Evolutionary conservation across 2,888 invertebrate genomes (phyloP).

Genomic region (Volucella bombylans): DNA sequence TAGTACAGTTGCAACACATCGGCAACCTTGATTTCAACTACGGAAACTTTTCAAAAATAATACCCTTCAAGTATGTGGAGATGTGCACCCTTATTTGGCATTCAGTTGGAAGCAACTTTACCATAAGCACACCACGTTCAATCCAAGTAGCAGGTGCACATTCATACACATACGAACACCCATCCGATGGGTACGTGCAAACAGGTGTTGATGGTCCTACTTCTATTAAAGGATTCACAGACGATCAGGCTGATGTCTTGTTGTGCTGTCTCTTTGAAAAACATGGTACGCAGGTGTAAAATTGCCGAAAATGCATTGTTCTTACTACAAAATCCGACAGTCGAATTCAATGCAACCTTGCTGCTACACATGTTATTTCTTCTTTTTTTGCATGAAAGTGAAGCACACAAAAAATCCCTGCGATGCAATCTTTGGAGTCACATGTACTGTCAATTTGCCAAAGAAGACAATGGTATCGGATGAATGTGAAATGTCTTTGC

Average conservation of each 20-base stretch:
- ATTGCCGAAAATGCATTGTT: conserved; percentile 23
- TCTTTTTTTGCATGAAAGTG: neutral
- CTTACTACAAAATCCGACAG: conserved; percentile 17
- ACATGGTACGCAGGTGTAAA: conserved; percentile 23
- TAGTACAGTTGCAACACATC: too few relatives aligned
- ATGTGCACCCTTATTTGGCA: conserved; percentile 42
- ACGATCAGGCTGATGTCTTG: conserved; percentile 43
- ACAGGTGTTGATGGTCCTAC: conserved; percentile 49
- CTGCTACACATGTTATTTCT: neutral
- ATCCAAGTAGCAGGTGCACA: conserved; percentile 9
- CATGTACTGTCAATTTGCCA: conserved; percentile 26
- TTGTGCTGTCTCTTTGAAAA: conserved; percentile 15
- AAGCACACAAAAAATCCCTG: neutral
- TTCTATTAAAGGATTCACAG: conserved; percentile 37
- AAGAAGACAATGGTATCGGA: conserved; percentile 8
- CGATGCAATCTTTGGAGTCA: conserved; percentile 12
- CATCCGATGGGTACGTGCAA: conserved; percentile 17
- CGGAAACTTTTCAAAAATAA: conserved; percentile 31
- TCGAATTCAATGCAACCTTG: conserved; percentile 34
- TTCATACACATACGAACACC: neutral
- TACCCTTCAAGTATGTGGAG: conserved; percentile 18
- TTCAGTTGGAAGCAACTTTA: conserved; percentile 21
- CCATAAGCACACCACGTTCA: conserved; percentile 38
- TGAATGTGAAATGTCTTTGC: neutral
- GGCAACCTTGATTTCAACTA: too few relatives aligned